These are phyloP conservation scores for Cordilura impudica DNA, from an alignment of 2,888 invertebrate genomes.

Conservation along the genomic window DNA sequence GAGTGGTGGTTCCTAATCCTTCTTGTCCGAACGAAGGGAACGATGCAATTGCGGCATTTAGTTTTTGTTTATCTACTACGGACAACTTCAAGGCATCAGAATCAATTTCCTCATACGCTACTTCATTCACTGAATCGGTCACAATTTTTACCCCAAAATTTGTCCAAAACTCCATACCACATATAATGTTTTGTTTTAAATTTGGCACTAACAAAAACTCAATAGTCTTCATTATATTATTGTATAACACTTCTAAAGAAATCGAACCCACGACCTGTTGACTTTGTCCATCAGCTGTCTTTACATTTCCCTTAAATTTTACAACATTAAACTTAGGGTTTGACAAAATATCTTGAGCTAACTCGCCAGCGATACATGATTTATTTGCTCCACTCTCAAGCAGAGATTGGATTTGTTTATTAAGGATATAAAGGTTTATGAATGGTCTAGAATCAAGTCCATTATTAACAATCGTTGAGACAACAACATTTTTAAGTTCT, in stretches of 20 bases:
- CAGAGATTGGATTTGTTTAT: background rate
- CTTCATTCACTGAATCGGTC: background rate
- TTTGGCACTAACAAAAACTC: background rate
- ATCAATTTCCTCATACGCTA: background rate
- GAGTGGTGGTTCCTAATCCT: no score
- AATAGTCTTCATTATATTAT: background rate
- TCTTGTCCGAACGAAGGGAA: constrained; percentile 30
- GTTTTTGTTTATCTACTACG: background rate
- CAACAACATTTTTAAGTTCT: background rate
- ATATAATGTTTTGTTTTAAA: background rate
- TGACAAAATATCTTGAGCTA: background rate
- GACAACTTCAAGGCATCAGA: background rate
- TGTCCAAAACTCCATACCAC: constrained; percentile 11
- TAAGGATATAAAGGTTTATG: background rate
- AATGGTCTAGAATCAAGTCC: background rate
- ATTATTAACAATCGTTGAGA: background rate
- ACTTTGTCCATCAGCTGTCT: background rate
- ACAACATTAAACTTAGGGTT: background rate
- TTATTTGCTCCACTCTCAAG: constrained; percentile 9
- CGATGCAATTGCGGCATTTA: background rate
- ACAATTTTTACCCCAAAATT: background rate
- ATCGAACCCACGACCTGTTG: constrained; percentile 2
- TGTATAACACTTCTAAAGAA: background rate
- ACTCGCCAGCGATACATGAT: background rate
- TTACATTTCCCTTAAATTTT: background rate